Percentiles rank a stretch among this genome's conserved stretches.
phyloP scores from a whole-genome alignment of 2,797 vertebrate species.

The Nannoperca australis region DNA sequence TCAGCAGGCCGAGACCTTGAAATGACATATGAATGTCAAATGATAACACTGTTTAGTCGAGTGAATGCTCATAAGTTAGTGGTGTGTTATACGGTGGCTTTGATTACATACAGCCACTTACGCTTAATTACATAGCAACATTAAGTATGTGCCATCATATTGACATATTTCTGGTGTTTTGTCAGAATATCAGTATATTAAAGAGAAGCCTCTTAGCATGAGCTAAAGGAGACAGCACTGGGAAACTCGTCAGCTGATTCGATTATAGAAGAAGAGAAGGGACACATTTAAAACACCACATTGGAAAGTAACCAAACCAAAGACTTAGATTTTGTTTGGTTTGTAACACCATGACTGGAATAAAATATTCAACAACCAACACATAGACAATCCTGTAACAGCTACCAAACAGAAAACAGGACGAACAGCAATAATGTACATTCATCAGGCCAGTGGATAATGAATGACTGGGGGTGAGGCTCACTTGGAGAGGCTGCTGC shows the following conservation, averaged over 20 bases:
- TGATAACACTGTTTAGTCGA: not conserved
- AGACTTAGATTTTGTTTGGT: not conserved
- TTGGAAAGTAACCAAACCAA: constrained; percentile 1
- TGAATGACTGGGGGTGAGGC: constrained; percentile 40
- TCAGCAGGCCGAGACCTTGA: constrained; percentile 16
- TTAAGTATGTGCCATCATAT: not conserved
- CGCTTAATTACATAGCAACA: constrained; percentile 3
- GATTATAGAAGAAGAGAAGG: not conserved
- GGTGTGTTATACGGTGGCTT: not conserved
- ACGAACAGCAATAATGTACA: constrained; percentile 17
- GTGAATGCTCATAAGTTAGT: constrained; percentile 18
- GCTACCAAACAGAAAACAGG: constrained; percentile 25
- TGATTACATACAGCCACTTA: not conserved
- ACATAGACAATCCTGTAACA: not conserved
- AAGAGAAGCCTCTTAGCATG: constrained; percentile 7
- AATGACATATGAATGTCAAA: constrained; percentile 21
- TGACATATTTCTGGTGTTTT: constrained; percentile 14
- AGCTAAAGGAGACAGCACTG: not conserved
- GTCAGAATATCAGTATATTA: constrained; percentile 1
- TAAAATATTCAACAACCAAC: not conserved
- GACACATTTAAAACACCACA: constrained; percentile 5
- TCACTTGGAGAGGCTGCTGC: constrained; percentile 36
- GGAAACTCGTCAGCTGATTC: constrained; percentile 4
- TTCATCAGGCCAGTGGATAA: constrained; percentile 34
- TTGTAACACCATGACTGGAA: not conserved